Base-by-base conservation (phyloP, 2,797 vertebrate species). In the Cryptoprocta ferox region DNA sequence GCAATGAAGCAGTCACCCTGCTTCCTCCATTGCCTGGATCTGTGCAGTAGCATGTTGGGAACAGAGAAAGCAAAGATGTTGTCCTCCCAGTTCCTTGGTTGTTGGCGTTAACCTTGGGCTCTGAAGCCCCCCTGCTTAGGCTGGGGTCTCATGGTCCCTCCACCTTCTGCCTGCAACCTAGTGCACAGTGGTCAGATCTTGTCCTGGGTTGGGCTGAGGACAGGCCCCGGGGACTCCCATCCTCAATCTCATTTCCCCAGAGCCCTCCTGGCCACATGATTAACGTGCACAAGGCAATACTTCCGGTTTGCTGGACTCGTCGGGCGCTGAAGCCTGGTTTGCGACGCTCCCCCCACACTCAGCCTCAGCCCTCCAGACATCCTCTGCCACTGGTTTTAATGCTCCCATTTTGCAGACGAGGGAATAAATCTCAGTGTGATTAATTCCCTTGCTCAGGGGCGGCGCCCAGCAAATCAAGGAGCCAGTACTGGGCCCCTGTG, bases 401-500 rank as follows among this genome's bases (percentile, higher is more conserved):
- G 56, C 79, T 65, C 80, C 75, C 87, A 13, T 89, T 94, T 87
- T 70, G 21, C 83, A 80, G 63, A 80, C 65, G 9, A 83, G 71
- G 39, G 95, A 71, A 37, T 70, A 28, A 42, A 24, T 5, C 71
- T 56, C 56, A 2, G 71, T 0, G 39, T 15, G 21, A 32, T 42
- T n/a, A 21, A 32, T 18, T 24, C 13, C 24, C 56, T 75, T n/a
- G 79, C 24, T 12, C 76, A 42, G 70, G 70, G 39, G 42, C 56
- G 1, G 4, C 14, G 35, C 18, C 37, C 24, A 3, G 59, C 39
- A 48, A 37, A 10, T 59, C 14, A 12, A 68, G 79, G 82, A 53
- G 48, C 66, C 10, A 66, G 65, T 15, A 6, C 71, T 1, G 6
- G 81, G 45, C 63, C 39, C 3, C 19, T 1, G 10, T 76, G 78